Base-by-base conservation (phyloP, 1,140 invertebrate genomes). In the Drepana arcuata region DNA sequence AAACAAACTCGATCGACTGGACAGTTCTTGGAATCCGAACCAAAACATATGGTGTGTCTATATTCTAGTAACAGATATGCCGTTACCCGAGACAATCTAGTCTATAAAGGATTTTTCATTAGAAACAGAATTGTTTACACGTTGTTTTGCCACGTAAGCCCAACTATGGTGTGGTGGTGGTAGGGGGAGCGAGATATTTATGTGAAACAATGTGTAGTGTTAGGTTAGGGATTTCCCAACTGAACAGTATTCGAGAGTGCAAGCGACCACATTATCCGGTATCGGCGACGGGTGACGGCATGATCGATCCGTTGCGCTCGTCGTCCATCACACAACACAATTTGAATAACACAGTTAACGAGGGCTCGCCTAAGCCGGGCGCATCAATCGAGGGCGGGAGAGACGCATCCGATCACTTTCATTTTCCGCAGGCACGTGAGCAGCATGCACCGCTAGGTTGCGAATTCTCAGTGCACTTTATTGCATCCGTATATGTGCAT, bases 341-440 rank as follows among this genome's bases (percentile, higher is more conserved):
- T 78, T 78, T 71, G 73, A 74, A 78, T 74, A 73, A 74, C 59
- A 74, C 67, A 61, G 59, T 65, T 73, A 74, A 74, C 70, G 68
- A 72, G 55, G 56, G 60, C 47, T 58, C 50, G 51, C 52, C 64
- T 68, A 68, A 65, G 67, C 69, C 56, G 57, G 24, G 24, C 46
- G 44, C 68, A 74, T 77, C 72, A 75, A 73, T 71, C 75, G 66
- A 56, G 62, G 66, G 53, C 46, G 58, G n/a, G 62, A 61, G 68
- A 72, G 70, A 70, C 65, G 72, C 68, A 67, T 48, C 69, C 60
- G 66, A 79, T 77, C 72, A 81, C 77, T 81, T 77, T 81, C 74
- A 57, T 71, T 81, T 75, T 81, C 77, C 34, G 36, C 25, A 26
- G 48, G 67, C 68, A 77, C 72, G 72, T 77, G 73, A 73, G 71